Conservation (phyloP, 2,888 invertebrate species). For the Tupiocoris notatus region DNA sequence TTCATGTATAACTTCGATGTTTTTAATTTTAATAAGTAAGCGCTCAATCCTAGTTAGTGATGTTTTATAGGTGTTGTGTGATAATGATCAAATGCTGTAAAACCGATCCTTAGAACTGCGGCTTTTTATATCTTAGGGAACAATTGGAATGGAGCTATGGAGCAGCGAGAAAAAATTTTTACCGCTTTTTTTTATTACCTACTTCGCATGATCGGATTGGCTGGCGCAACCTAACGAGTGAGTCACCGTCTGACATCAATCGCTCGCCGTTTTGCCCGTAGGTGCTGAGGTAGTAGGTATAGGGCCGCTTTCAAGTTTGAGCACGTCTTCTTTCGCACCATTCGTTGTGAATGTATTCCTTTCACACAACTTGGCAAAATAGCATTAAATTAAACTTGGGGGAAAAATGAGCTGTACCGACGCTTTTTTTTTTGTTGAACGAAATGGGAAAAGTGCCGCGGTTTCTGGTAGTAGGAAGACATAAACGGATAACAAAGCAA, state of each 20-base stretch:
- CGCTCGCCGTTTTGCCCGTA: background rate
- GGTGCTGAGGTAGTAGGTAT: background rate
- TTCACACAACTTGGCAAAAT: background rate
- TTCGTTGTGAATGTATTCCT: background rate
- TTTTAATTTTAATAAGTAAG: no score
- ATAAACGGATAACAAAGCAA: conserved; percentile 39
- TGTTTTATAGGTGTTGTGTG: no score
- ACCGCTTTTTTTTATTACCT: background rate
- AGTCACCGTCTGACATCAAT: background rate
- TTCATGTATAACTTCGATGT: no score
- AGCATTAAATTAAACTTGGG: background rate
- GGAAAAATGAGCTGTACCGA: background rate
- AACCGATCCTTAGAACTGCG: no score
- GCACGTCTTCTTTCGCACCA: background rate
- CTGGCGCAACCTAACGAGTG: background rate
- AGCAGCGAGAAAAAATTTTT: background rate
- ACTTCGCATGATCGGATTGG: background rate
- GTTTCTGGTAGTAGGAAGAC: conserved; percentile 2
- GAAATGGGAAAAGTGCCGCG: background rate
- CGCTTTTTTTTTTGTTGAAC: background rate
- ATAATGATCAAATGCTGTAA: no score
- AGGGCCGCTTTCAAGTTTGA: background rate
- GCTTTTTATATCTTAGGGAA: no score
- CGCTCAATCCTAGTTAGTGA: no score
- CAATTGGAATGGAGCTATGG: no score